Conservation (phyloP, 1,140 invertebrate species). For the Apis mellifera region DNA sequence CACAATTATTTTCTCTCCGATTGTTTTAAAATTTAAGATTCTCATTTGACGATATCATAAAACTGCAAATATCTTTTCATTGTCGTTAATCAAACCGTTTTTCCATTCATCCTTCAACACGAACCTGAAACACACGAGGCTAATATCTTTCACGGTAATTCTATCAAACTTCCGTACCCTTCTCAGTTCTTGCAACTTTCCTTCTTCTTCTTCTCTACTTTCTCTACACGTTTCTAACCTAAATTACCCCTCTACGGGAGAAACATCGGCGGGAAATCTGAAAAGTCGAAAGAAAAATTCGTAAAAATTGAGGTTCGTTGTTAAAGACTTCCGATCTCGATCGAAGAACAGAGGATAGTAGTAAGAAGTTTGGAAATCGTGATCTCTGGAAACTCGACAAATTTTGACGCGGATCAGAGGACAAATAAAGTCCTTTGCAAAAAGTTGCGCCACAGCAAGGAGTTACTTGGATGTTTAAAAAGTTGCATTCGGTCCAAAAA, state of each 20-base stretch:
- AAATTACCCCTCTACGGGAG: background rate
- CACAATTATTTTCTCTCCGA: background rate
- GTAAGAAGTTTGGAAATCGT: background rate
- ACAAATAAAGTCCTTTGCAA: background rate
- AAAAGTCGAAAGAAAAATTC: background rate
- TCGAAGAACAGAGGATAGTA: background rate
- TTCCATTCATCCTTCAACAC: background rate
- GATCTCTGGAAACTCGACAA: background rate
- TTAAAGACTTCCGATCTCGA: background rate
- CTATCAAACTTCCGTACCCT: background rate
- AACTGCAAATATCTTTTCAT: background rate
- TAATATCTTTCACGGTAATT: background rate
- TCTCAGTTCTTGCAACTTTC: background rate
- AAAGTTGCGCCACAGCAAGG: background rate
- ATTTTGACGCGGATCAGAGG: background rate
- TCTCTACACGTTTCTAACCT: background rate
- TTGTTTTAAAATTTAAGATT: background rate
- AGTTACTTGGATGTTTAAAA: background rate
- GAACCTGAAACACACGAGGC: background rate
- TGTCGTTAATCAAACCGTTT: slow-evolving; percentile 5
- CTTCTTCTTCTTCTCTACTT: background rate
- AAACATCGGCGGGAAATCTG: background rate
- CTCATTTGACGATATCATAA: background rate
- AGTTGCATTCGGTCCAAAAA: background rate
- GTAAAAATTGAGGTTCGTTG: background rate